Conservation (phyloP, 2,888 invertebrate species). For the Parthenolecanium corni region DNA sequence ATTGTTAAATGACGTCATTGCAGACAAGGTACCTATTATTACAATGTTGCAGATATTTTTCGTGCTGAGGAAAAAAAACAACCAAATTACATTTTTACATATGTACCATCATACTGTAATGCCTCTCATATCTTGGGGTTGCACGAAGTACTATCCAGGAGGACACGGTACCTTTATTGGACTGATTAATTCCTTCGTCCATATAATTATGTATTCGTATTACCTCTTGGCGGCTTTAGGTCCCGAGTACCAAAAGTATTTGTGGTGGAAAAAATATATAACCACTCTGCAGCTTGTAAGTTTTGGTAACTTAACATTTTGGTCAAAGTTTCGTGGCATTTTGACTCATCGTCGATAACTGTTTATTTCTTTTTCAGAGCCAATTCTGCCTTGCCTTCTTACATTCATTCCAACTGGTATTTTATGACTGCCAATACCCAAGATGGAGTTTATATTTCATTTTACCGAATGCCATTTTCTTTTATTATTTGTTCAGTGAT, state of each 20-base stretch:
- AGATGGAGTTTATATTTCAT: constrained; percentile 35
- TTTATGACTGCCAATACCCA: constrained; percentile 36
- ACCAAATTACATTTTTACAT: constrained; percentile 44
- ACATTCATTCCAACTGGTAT: constrained; percentile 36
- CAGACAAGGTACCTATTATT: no score
- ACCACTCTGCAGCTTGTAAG: constrained; percentile 37
- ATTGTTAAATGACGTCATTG: background rate
- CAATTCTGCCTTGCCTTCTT: constrained; percentile 37
- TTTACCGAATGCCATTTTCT: constrained; percentile 38
- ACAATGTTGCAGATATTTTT: constrained; percentile 39
- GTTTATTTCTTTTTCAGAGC: constrained; percentile 33
- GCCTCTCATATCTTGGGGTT: constrained; percentile 37
- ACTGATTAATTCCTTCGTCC: constrained; percentile 37
- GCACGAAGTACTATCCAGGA: constrained; percentile 43
- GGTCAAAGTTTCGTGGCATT: background rate
- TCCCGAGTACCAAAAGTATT: constrained; percentile 35
- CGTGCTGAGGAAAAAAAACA: constrained; percentile 43
- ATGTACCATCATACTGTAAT: constrained; percentile 43
- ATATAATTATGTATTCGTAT: constrained; percentile 37
- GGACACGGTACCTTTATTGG: constrained; percentile 40
- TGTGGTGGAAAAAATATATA: constrained; percentile 38
- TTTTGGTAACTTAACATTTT: background rate
- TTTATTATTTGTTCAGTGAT: constrained; percentile 44
- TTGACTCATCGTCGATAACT: no score
- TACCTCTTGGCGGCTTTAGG: constrained; percentile 37